These are phyloP conservation scores for Magallana gigas DNA, from an alignment of 1,140 invertebrate species.

Conservation along the genomic window DNA sequence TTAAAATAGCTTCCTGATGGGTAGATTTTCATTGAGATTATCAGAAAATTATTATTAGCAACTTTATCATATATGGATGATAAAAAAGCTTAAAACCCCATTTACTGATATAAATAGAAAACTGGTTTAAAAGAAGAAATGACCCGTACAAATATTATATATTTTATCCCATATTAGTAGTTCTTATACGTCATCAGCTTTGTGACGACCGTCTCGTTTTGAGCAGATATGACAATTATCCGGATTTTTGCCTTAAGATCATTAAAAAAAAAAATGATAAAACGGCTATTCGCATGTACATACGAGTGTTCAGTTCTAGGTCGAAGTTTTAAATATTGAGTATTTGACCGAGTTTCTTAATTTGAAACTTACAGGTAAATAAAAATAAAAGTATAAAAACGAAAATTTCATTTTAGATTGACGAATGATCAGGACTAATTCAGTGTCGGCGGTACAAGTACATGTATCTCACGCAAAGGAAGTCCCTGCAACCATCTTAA, in stretches of 20 bases:
- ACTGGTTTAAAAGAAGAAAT: not conserved
- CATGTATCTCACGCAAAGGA: too few species aligned
- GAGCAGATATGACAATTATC: not conserved
- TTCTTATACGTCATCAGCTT: not conserved
- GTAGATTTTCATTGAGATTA: slow-evolving; percentile 30
- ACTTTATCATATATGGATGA: not conserved
- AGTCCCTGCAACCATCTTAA: too few species aligned
- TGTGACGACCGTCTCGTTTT: too few species aligned
- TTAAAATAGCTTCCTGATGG: slow-evolving; percentile 17
- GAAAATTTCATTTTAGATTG: too few species aligned
- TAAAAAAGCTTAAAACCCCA: slow-evolving; percentile 7
- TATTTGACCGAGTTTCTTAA: not conserved
- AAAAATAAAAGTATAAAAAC: too few species aligned
- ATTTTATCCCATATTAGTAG: not conserved
- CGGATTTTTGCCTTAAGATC: not conserved
- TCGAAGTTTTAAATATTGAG: not conserved
- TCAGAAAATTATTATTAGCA: not conserved
- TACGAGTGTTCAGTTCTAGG: not conserved
- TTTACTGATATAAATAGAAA: not conserved
- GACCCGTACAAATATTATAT: not conserved
- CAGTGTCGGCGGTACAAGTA: too few species aligned
- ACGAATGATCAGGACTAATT: too few species aligned
- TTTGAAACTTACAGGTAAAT: not conserved
- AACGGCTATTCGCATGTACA: not conserved
- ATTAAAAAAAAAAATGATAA: not conserved